Percentiles rank a stretch among this genome's conserved stretches.
Evolutionary conservation across 2,113 vertebrate species (phyloP).

Genomic region (Coturnix japonica): DNA sequence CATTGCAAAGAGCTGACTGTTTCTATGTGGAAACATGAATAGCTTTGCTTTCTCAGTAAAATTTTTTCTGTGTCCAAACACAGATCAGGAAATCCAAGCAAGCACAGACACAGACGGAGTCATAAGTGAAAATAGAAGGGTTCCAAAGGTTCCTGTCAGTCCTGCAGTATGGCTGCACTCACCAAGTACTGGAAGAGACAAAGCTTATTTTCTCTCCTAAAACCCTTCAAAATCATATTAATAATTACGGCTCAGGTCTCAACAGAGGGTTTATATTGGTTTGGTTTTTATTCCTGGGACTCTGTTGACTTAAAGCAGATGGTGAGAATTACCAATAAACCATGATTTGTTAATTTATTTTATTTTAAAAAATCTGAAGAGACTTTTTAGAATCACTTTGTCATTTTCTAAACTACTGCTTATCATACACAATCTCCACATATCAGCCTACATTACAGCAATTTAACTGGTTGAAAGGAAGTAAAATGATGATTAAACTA

Average conservation of each 20-base stretch:
- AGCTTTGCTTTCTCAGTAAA: not conserved
- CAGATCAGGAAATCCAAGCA: not conserved
- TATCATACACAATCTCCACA: not conserved
- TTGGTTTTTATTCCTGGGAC: not conserved
- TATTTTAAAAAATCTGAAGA: not conserved
- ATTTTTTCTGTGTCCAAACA: not conserved
- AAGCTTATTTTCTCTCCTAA: not conserved
- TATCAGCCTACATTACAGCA: not conserved
- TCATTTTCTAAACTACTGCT: not conserved
- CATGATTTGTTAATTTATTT: not conserved
- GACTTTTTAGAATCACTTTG: not conserved
- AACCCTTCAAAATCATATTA: not conserved
- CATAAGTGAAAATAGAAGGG: not conserved
- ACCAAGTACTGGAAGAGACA: not conserved
- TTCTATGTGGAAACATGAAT: not conserved
- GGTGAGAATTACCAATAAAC: not conserved
- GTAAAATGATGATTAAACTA: not conserved
- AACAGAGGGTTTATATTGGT: rapidly evolving
- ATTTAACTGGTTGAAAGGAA: not conserved
- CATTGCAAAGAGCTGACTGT: not conserved
- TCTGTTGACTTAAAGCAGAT: not conserved
- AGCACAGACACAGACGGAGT: not conserved
- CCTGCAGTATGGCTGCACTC: not conserved
- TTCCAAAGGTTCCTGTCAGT: not conserved
- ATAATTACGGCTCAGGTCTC: not conserved